Evolutionary conservation across 2,113 vertebrate species (phyloP).

Genomic region (Pachyramphus minor): DNA sequence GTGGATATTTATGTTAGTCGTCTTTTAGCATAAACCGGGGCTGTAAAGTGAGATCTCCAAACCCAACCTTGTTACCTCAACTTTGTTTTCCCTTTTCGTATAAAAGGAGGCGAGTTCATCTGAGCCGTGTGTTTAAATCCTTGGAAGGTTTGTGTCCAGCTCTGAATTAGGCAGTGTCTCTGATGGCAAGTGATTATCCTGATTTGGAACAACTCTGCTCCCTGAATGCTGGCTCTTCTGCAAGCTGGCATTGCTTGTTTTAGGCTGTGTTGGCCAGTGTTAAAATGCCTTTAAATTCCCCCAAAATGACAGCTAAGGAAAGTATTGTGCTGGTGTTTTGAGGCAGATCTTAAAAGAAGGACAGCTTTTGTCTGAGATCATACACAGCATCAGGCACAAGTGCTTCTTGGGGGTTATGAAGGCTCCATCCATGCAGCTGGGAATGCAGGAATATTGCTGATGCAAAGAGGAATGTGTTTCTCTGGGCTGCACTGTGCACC

Average conservation of each 20-base stretch:
- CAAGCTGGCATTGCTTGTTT: neutral
- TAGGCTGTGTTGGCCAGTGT: neutral
- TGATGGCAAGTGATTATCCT: neutral
- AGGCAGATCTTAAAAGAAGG: neutral
- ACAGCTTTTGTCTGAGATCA: neutral
- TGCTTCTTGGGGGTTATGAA: neutral
- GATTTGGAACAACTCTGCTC: neutral
- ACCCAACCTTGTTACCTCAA: neutral
- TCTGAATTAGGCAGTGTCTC: neutral
- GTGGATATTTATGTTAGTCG: neutral
- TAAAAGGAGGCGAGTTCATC: neutral
- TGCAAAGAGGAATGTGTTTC: neutral
- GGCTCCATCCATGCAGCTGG: neutral
- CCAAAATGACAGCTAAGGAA: neutral
- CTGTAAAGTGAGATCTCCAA: neutral
- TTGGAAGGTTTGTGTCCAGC: neutral
- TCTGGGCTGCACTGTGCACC: neutral
- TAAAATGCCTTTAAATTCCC: constrained; percentile 10
- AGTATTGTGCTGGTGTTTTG: neutral
- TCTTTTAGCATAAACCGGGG: neutral
- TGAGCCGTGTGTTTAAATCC: neutral
- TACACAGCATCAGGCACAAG: neutral
- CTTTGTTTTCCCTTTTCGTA: neutral
- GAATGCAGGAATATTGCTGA: neutral
- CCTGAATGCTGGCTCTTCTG: neutral